Base-by-base conservation (phyloP, 2,113 vertebrate genomes). In the Tiliqua scincoides region DNA sequence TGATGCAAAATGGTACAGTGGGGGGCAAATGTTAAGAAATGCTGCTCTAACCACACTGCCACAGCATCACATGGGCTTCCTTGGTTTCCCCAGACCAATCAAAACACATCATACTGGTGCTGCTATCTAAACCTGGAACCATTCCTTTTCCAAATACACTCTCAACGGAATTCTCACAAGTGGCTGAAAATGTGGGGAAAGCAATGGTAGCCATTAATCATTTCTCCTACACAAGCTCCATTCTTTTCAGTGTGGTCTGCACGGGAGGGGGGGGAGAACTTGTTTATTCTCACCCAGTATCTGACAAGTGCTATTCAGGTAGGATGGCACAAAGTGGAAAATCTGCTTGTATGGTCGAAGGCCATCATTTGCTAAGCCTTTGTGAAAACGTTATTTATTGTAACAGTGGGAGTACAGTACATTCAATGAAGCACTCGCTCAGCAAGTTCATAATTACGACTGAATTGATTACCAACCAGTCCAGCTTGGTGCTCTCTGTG, bases 351-450 rank as follows among this genome's bases (percentile, higher is more conserved):
- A 52, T 83, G 90, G 78, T 40, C 91, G 82, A 92, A 88, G 82
- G 86, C 85, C 88, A 79, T 88, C 23, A 71, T 85, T 91, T 92
- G 6, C 81, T 76, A 93, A 91, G 67, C 32, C 77, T 30, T 81
- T 59, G 54, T 83, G 87, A 92, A 94, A 92, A 93, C 82, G 48
- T 43, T 92, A 90, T 91, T 95, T 93, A 83, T 82, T 91, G 84
- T 72, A 91, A 89, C 78, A 91, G 68, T 87, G 52, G 83, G 87
- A 89, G 48, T 77, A 75, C 15, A 79, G 73, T 52, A 65, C 83
- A 21, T 84, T 90, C 87, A 85, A 71, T 89, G 89, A 82, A 91
- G 86, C 71, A 91, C 87, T 85, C 80, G 20, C 78, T 89, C 70
- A 87, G 23, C 20, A 43, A 81, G 71, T 86, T 37, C 40, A 21